A percentile compares a stretch with the other conserved stretches of the same genome.
Conservation (phyloP, 2,888 invertebrate genomes). For the Nomada fabriciana region DNA sequence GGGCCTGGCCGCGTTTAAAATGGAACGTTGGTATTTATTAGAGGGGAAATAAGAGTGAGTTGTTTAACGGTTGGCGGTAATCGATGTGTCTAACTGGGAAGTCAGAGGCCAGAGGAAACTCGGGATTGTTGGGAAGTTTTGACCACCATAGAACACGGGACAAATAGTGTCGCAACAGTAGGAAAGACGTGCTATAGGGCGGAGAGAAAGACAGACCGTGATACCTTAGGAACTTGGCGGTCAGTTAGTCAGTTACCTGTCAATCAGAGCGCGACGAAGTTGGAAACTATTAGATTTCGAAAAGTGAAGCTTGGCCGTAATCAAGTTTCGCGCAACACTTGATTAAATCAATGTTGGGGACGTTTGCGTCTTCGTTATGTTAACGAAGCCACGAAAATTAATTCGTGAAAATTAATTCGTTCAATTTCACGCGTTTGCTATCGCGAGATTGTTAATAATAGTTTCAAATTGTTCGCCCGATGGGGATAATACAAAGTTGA, state of each 20-base stretch:
- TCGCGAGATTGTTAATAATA: background rate
- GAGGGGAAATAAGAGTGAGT: background rate
- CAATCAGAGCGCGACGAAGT: background rate
- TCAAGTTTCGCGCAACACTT: background rate
- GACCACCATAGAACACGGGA: background rate
- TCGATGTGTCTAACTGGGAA: slow-evolving; percentile 5
- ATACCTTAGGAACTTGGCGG: slow-evolving; percentile 14
- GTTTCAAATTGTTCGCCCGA: background rate
- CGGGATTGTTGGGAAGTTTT: slow-evolving; percentile 6
- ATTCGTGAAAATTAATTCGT: background rate
- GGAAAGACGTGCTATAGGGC: background rate
- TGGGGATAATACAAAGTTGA: background rate
- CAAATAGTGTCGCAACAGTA: slow-evolving; percentile 1
- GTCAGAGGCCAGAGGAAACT: background rate
- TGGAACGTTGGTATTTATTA: background rate
- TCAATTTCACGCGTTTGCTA: background rate
- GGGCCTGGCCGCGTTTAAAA: too few relatives aligned
- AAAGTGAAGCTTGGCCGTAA: too few relatives aligned
- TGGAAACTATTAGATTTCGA: background rate
- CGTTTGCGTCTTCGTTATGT: background rate
- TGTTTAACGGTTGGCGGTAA: slow-evolving; percentile 7
- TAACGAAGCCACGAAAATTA: background rate
- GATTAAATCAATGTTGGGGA: background rate
- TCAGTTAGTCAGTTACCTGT: slow-evolving; percentile 24
- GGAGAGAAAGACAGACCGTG: background rate